Conservation (phyloP, 2,888 invertebrate genomes). For the Trissolcus brochymenae region DNA sequence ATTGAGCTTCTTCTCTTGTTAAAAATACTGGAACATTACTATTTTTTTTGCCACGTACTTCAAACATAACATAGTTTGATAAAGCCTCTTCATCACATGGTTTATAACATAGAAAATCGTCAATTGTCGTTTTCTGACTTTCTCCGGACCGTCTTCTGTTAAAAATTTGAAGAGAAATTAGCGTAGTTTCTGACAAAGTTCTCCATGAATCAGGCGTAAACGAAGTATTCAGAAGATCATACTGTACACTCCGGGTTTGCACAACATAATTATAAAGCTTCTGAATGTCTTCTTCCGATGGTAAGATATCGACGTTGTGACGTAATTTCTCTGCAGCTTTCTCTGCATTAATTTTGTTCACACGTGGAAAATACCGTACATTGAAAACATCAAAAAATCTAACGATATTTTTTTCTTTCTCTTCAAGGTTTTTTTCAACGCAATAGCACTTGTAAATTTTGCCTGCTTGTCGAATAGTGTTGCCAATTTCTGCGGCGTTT, state of each 20-base stretch:
- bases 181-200: constrained; percentile 9
- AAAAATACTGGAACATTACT: constrained; percentile 5
- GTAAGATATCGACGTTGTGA: constrained; percentile 11
- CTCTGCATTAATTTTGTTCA: constrained; percentile 13
- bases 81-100: neutral
- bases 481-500: constrained; percentile 5
- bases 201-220: neutral
- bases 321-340: constrained; percentile 10
- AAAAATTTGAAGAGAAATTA: constrained; percentile 18
- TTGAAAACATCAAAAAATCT: constrained; percentile 23
- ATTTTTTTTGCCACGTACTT: constrained; percentile 7
- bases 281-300: constrained; percentile 12
- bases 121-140: constrained; percentile 18
- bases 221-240: neutral
- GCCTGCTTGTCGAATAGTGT: constrained; percentile 17
- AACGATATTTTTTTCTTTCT: neutral
- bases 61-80: neutral
- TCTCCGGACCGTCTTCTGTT: constrained; percentile 20
- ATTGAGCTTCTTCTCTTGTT: neutral
- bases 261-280: constrained; percentile 6
- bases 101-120: constrained; percentile 4
- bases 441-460: neutral
- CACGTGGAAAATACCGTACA: constrained; percentile 5
- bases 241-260: neutral
- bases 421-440: neutral